These are phyloP conservation scores for Sinocyclocheilus anophthalmus DNA, from an alignment of 2,113 vertebrate species.

Conservation along the genomic window DNA sequence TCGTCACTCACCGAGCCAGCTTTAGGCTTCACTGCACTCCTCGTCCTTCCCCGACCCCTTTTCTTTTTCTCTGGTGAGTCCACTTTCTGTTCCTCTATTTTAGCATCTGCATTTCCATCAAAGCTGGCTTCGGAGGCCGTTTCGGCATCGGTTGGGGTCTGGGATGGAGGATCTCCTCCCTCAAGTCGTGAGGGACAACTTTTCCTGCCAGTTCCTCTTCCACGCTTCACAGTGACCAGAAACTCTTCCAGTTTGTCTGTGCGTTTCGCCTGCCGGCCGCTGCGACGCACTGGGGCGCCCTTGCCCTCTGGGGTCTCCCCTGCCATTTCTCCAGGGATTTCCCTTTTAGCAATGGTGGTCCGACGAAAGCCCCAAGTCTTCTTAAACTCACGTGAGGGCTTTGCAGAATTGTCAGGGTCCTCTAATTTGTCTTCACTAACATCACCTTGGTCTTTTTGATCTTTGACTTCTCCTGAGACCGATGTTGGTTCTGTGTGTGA, in stretches of 20 bases:
- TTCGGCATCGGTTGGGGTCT: constrained; percentile 87
- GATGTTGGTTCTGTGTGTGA: constrained; percentile 60
- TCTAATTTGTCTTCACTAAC: constrained; percentile 69
- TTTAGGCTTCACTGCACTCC: constrained; percentile 43
- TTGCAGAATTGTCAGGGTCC: constrained; percentile 73
- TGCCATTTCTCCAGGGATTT: constrained; percentile 80
- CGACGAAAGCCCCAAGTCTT: constrained; percentile 92
- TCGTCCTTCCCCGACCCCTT: constrained; percentile 59
- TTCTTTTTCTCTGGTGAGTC: constrained; percentile 71
- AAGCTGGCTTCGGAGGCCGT: constrained; percentile 92
- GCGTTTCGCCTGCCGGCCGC: constrained; percentile 90
- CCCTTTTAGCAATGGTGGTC: constrained; percentile 90
- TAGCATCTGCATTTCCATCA: constrained; percentile 83
- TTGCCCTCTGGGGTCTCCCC: constrained; percentile 76
- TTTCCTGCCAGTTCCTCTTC: constrained; percentile 72
- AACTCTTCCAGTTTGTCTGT: constrained; percentile 94
- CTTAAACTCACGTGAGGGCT: constrained; percentile 82
- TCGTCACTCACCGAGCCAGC: constrained; percentile 63
- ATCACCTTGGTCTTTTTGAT: constrained; percentile 71
- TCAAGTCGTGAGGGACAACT: constrained; percentile 77
- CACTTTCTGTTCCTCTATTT: constrained; percentile 60
- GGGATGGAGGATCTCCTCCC: constrained; percentile 84
- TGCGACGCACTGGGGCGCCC: constrained; percentile 83
- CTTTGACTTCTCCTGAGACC: constrained; percentile 72
- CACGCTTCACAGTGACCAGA: constrained; percentile 85